Conservation (phyloP, 2,888 invertebrate genomes). For the Andrena fulva region DNA sequence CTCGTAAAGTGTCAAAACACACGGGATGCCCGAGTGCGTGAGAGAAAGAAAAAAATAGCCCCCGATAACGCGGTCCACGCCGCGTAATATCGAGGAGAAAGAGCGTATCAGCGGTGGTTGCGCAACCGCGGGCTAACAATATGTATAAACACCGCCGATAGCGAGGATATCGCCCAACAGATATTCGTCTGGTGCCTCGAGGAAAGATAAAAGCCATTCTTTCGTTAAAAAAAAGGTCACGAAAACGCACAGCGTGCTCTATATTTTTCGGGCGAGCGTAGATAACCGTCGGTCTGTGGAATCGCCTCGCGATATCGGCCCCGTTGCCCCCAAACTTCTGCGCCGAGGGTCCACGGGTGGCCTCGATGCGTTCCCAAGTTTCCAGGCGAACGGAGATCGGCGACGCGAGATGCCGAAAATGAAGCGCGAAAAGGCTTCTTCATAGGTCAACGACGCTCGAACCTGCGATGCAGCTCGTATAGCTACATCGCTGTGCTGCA, state of each 20-base stretch:
- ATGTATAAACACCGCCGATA: slow-evolving; percentile 49
- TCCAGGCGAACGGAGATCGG: too few relatives aligned
- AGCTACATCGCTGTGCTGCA: background rate
- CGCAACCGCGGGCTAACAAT: slow-evolving; percentile 53
- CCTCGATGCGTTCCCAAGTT: background rate
- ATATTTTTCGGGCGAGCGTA: background rate
- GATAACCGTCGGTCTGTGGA: slow-evolving; percentile 12
- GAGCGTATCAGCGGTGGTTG: slow-evolving; percentile 28
- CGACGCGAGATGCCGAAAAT: background rate
- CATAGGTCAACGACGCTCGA: slow-evolving; percentile 20
- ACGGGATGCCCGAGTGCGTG: background rate
- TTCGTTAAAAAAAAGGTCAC: slow-evolving; percentile 9
- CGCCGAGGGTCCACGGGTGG: background rate
- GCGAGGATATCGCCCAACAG: slow-evolving; percentile 12
- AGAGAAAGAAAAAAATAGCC: slow-evolving; percentile 36
- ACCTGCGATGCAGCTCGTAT: slow-evolving; percentile 6
- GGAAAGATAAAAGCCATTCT: slow-evolving; percentile 24
- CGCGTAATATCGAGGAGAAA: slow-evolving; percentile 44
- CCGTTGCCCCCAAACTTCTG: background rate
- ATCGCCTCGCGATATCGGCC: slow-evolving; percentile 2
- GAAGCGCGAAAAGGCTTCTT: background rate
- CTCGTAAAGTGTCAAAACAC: slow-evolving; percentile 64
- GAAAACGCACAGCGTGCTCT: slow-evolving; percentile 17
- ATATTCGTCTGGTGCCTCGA: background rate
- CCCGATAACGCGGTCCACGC: slow-evolving; percentile 32